phyloP scores from a whole-genome alignment of 2,888 invertebrate species.

The Synanthedon vespiformis region DNA sequence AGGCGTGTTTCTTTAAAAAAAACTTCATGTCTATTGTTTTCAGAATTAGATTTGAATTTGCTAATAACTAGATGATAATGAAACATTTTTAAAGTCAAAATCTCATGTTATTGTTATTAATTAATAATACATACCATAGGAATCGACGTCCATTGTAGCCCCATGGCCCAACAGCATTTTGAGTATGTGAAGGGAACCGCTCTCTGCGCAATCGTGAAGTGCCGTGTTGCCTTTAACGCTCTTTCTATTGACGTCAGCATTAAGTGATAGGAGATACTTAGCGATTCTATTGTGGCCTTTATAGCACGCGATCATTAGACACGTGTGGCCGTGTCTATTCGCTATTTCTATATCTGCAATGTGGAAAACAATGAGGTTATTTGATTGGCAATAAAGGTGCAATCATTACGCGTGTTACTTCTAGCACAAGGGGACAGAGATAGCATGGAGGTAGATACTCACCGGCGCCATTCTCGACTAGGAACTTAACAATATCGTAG shows the following conservation, averaged over 20 bases:
- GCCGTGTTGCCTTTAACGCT: conserved; percentile 95
- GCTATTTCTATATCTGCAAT: conserved; percentile 90
- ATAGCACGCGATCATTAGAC: conserved; percentile 98
- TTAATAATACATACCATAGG: conserved; percentile 79
- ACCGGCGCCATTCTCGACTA: conserved; percentile 91
- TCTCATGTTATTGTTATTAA: too few relatives aligned
- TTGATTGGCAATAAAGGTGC: not conserved
- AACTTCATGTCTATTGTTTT: too few relatives aligned
- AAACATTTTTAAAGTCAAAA: not conserved
- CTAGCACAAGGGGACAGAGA: not conserved
- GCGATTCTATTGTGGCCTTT: conserved; percentile 94
- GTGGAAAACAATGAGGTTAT: too few relatives aligned
- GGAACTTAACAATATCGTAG: conserved; percentile 92
- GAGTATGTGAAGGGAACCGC: conserved; percentile 92
- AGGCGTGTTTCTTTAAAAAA: too few relatives aligned
- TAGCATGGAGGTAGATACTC: conserved; percentile 15
- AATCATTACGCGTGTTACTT: not conserved
- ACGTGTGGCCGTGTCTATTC: conserved; percentile 95
- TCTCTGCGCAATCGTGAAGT: conserved; percentile 97
- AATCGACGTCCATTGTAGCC: conserved; percentile 94
- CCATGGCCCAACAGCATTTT: conserved; percentile 88
- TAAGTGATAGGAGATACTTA: conserved; percentile 85
- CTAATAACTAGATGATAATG: not conserved
- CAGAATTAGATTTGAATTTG: too few relatives aligned
- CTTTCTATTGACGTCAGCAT: conserved; percentile 93